Percentiles rank a stretch among this genome's conserved stretches.
These are phyloP conservation scores for Gymnoscopelus braueri DNA, from an alignment of 2,797 vertebrate genomes.

Conservation along the genomic window DNA sequence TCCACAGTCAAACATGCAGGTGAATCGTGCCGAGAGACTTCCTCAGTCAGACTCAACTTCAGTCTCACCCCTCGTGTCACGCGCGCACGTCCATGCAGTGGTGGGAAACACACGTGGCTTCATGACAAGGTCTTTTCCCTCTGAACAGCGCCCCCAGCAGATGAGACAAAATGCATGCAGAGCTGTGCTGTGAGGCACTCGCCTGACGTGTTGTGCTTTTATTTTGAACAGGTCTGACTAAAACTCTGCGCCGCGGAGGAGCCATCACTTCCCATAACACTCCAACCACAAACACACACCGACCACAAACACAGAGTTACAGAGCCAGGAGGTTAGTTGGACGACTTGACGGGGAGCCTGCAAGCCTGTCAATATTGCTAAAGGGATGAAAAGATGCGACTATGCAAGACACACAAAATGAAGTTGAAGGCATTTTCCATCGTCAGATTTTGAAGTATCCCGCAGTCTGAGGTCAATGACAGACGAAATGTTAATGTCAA, in stretches of 20 bases:
- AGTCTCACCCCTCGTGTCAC: too few relatives aligned
- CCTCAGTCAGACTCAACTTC: too few relatives aligned
- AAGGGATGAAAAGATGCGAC: slow-evolving; percentile 26
- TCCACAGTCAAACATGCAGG: slow-evolving; percentile 6
- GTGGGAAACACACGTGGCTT: slow-evolving; percentile 26
- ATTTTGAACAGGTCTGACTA: slow-evolving; percentile 51
- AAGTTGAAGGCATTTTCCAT: slow-evolving; percentile 8
- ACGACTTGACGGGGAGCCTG: slow-evolving; percentile 12
- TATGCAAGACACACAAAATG: slow-evolving; percentile 13
- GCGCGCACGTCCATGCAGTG: slow-evolving; percentile 58
- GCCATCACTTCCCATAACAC: slow-evolving; percentile 49
- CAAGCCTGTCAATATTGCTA: slow-evolving; percentile 14
- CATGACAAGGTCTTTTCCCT: not conserved
- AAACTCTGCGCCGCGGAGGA: slow-evolving; percentile 78
- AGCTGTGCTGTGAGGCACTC: slow-evolving; percentile 13
- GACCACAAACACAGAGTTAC: slow-evolving; percentile 28
- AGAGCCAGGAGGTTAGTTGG: slow-evolving; percentile 25
- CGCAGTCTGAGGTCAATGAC: slow-evolving; percentile 22
- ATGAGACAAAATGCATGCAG: slow-evolving; percentile 49
- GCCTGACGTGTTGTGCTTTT: slow-evolving; percentile 7
- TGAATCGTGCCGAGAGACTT: not conserved
- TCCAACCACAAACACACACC: slow-evolving; percentile 40
- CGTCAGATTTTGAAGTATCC: slow-evolving; percentile 4
- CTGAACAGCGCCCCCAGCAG: not conserved
- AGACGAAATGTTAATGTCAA: slow-evolving; percentile 20